Evolutionary conservation across 2,797 vertebrate genomes (phyloP), one percentile per base, ranked within the genome.

Genomic region (Cuculus canorus): DNA sequence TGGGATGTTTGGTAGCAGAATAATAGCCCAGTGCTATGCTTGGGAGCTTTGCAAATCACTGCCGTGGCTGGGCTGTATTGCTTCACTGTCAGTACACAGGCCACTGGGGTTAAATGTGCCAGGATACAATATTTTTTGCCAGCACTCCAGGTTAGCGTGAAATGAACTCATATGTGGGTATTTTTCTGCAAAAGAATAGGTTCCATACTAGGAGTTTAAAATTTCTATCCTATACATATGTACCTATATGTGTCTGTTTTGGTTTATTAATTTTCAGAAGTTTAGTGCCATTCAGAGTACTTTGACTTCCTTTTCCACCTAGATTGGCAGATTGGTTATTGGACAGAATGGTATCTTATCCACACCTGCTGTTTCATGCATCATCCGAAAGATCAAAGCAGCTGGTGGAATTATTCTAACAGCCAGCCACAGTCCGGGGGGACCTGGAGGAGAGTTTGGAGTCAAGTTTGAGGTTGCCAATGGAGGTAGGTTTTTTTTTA

Each of bases 341-440:
- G 99, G 99, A 39, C 99, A 99, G 97, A 99, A 99, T 19, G 99
- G 99, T 92, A 98, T 99, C 92, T 98, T 99, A 95, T 99, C 99
- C 33, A 99, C 99, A 18, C 99, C 99, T 72, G 99, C 99, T 35
- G 99, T 99, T 89, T 99, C 99, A 32, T 99, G 99, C 97, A 99
- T 99, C 97, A 99, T 99, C 98, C 98, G 99, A 92, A 99, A 99
- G 98, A 99, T 99, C 97, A 99, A 99, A 97, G 99, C 99, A 69
- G 99, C 99, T 50, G 99, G 99, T 59, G 99, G 99, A 72, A 99
- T 99, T 97, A 98, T 99, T 96, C 97, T 99, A 48, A 99, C 99
- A 92, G 99, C 99, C 41, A 99, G 99, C 96, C 99, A 99, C 97
- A 99, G 99, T 97, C 99, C 99, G 14, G 99, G 99, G 93, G 99